Percentiles rank a stretch among this genome's conserved stretches.
Conservation (phyloP, 2,797 vertebrate species). For the Ataeniobius toweri region DNA sequence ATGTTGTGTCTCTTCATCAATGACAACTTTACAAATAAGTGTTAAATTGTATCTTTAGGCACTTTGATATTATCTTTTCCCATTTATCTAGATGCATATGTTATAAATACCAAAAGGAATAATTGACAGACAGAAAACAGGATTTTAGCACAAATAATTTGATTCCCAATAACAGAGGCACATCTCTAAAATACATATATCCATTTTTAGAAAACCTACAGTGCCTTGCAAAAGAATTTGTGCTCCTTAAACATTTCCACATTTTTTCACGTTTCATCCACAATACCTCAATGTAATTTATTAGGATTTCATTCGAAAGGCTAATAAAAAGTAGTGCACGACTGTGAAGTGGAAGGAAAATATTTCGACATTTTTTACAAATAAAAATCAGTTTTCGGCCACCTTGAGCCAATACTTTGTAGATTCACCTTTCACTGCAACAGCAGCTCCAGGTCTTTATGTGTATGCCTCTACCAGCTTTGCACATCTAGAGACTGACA, state of each 20-base stretch:
- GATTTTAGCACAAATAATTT: neutral
- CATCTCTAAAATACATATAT: neutral
- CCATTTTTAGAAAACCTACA: neutral
- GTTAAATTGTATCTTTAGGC: neutral
- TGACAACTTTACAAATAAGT: neutral
- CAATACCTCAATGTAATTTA: neutral
- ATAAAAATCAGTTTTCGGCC: too few relatives aligned
- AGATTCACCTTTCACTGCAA: too few relatives aligned
- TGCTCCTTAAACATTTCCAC: neutral
- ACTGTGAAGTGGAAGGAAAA: neutral
- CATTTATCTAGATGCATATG: neutral
- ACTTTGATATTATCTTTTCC: neutral
- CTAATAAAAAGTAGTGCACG: neutral
- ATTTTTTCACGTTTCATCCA: neutral
- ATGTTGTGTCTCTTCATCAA: neutral
- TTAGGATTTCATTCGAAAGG: neutral
- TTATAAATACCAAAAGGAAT: neutral
- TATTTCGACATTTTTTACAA: too few relatives aligned
- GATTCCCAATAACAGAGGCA: neutral
- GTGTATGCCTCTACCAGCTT: neutral
- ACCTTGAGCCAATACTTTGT: too few relatives aligned
- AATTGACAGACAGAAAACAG: neutral
- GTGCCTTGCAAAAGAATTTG: neutral
- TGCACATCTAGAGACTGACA: neutral
- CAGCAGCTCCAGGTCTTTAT: neutral